Conservation (phyloP, 2,113 vertebrate species). For the Columba janthina region DNA sequence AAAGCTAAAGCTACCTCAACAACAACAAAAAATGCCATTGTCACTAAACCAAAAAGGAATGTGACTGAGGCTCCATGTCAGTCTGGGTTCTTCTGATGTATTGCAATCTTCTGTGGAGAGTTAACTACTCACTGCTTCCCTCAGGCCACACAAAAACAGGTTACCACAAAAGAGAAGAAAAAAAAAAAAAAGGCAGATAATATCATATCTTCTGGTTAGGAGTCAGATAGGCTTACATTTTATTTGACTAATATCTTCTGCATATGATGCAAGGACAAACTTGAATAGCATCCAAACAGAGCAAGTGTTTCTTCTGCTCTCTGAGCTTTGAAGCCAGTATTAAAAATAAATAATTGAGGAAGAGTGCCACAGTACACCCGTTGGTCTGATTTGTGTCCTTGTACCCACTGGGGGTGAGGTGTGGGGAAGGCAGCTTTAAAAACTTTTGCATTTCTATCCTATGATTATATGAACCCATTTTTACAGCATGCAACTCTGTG, state of each 20-base stretch:
- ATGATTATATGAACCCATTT: rapidly evolving
- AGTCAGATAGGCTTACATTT: background rate
- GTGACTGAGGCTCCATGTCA: background rate
- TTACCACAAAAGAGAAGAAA: background rate
- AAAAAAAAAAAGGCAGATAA: background rate
- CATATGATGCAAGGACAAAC: background rate
- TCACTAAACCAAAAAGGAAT: background rate
- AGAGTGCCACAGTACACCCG: background rate
- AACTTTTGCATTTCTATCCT: background rate
- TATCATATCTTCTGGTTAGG: background rate
- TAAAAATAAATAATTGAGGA: background rate
- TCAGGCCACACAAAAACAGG: background rate
- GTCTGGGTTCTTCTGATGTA: background rate
- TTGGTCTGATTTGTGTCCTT: background rate
- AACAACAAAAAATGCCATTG: conserved; percentile 15
- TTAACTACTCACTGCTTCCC: background rate
- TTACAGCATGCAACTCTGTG: background rate
- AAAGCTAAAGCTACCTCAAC: background rate
- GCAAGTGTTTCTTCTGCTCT: background rate
- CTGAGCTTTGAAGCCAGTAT: background rate
- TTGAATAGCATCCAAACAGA: background rate
- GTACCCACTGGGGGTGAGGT: background rate
- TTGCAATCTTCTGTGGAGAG: background rate
- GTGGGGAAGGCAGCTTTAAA: background rate
- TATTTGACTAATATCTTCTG: background rate